A percentile compares a stretch with the other conserved stretches of the same genome.
Conservation (phyloP, 2,113 vertebrate genomes). For the Melanocharis versteri region DNA sequence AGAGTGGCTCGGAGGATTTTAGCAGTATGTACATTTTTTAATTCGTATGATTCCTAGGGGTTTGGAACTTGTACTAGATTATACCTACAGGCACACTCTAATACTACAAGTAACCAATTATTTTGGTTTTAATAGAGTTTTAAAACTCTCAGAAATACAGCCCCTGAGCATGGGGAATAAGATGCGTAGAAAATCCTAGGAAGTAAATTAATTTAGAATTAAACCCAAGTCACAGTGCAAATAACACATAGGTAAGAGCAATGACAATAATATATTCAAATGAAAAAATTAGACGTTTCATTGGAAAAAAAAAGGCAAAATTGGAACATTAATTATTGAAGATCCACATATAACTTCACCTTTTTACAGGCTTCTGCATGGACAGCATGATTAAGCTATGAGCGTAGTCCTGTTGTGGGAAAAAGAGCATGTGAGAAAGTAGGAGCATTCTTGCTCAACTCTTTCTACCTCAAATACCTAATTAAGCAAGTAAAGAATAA, state of each 20-base stretch:
- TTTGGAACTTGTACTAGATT: not conserved
- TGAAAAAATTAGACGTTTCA: not conserved
- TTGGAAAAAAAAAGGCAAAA: not conserved
- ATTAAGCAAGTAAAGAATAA: not conserved
- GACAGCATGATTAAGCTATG: not conserved
- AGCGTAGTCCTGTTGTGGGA: not conserved
- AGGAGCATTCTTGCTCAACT: not conserved
- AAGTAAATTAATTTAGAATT: not conserved
- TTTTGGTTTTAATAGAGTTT: slow-evolving; percentile 5
- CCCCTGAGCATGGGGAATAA: not conserved
- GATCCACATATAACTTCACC: not conserved
- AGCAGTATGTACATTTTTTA: not conserved
- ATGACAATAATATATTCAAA: not conserved
- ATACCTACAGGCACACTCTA: not conserved
- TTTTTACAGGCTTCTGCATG: not conserved
- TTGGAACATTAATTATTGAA: slow-evolving; percentile 27
- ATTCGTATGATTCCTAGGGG: not conserved
- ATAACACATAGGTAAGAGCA: not conserved
- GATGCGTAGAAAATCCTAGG: not conserved
- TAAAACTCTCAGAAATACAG: not conserved
- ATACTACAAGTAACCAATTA: not conserved
- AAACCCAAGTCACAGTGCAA: not conserved
- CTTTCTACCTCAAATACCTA: not conserved
- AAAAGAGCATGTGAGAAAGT: not conserved
- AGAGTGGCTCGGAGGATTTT: not conserved